Conservation (phyloP, 2,113 vertebrate species). For the Istiophorus platypterus region DNA sequence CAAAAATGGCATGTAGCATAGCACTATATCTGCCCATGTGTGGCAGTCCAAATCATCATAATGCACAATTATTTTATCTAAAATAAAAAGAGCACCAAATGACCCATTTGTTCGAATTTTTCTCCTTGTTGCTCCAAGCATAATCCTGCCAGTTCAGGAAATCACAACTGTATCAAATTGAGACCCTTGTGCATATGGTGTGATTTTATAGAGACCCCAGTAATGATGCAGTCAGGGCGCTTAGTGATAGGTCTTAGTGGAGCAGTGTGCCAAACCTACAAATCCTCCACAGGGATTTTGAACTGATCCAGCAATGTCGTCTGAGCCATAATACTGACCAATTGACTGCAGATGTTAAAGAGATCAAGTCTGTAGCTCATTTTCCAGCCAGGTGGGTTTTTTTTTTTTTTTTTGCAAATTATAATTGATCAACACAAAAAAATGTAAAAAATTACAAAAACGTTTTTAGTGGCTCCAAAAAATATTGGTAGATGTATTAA, state of each 20-base stretch:
- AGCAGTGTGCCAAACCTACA: conserved; percentile 70
- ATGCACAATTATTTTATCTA: not conserved
- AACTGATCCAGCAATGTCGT: conserved; percentile 65
- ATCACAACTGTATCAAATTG: not conserved
- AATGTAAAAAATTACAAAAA: not conserved
- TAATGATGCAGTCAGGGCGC: conserved; percentile 49
- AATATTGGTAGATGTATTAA: not conserved
- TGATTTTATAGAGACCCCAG: conserved; percentile 52
- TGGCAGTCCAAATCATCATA: not conserved
- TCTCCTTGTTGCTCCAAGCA: not conserved
- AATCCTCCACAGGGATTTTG: conserved; percentile 78
- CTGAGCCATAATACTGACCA: conserved; percentile 74
- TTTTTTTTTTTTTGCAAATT: not conserved
- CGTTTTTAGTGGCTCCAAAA: not conserved
- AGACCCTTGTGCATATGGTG: not conserved
- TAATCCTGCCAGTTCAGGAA: conserved; percentile 7
- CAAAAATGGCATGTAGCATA: not conserved
- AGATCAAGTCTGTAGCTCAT: conserved; percentile 1
- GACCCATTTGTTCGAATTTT: not conserved
- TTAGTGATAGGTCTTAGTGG: conserved; percentile 67
- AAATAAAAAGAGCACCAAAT: not conserved
- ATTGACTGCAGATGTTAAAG: conserved; percentile 80
- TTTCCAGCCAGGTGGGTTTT: conserved; percentile 17
- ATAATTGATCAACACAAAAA: not conserved
- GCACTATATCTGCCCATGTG: not conserved